Evolutionary conservation across 1,140 invertebrate species (phyloP), one percentile per base, ranked within the genome.

Genomic region (Philaenus spumarius): DNA sequence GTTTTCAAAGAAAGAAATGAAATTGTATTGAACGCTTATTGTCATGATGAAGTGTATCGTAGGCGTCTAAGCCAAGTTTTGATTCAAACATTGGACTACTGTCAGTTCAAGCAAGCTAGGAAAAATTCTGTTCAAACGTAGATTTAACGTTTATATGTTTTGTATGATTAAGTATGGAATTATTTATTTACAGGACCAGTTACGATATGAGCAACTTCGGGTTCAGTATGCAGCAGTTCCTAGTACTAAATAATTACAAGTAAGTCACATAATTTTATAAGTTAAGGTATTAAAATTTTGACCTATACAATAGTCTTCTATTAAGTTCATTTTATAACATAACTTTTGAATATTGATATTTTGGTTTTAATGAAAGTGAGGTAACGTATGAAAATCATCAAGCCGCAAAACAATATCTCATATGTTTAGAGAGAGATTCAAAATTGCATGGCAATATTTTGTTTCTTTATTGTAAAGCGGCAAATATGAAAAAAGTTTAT

Each of bases 161-260:
- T 19, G 3, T 42, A 42, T 42, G 3, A 42, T 17, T 47, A 20
- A 47, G 12, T 14, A 14, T 47, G 22, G 15, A 9, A 14, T 15
- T 15, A 15, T n/a, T 51, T 51, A 20, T 20, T 37, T 53, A 11
- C 50, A 53, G 50, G 50, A 53, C 19, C 35, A 53, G 50, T 17
- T 34, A 34, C n/a, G 50, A 34, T 53, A 53, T 39, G 50, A 53
- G 17, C 11, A 53, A 9, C 22, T 53, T 9, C 1, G 50, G 19
- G 17, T 53, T 19, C 50, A 53, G 22, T 53, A 53, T 53, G 50
- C 50, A 37, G 50, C 50, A 39, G 34, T 39, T 24, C 50, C 50
- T 11, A 7, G 17, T 23, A 46, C 19, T 4, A 46, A 17, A 23
- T 46, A 46, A 20, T 46, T 17, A 30, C 26, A 30, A n/a, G n/a